Base-by-base conservation (phyloP, 2,113 vertebrate genomes). In the Amia ocellicauda region DNA sequence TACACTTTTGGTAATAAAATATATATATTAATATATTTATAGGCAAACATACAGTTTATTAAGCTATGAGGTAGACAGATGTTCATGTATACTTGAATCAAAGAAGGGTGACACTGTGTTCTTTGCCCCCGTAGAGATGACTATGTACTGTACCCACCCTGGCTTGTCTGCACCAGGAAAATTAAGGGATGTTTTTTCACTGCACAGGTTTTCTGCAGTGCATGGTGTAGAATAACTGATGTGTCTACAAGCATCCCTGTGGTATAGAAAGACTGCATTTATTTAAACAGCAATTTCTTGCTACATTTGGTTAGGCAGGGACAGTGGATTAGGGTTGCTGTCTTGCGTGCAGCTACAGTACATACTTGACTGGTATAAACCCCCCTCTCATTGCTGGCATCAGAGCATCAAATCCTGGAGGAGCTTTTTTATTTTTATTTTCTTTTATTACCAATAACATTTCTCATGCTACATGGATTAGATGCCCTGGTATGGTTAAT, bases 241-340 rank as follows among this genome's bases (percentile, higher is more conserved):
- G 45, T 47, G 45, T 47, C 45, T 47, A 4, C 45, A 47, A 47
- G n/a, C 13, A 47, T 47, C 45, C 45, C 45, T 47, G 45, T 47
- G 45, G n/a, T 47, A 47, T 47, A 47, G 13, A 47, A n/a, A 47
- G 45, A 47, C 45, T 47, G 45, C 14, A 47, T 47, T 47, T 47
- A 47, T 47, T 47, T 47, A 47, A 47, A 47, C n/a, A 47, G 45
- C 4, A 47, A 47, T 47, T 14, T 47, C 45, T 47, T 47, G 45
- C 45, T 47, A 47, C 45, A n/a, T 47, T 47, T 47, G 45, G 16
- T 47, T 7, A 19, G 45, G 31, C 31, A 36, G 31, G 31, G 31
- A 11, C 31, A 36, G 31, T 17, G 16, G 45, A 3, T 47, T 47
- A 47, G 14, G 45, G 1, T 47, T 47, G 45, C 45, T 19, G 16